These are phyloP conservation scores for Hypselothyrea guttata DNA, from an alignment of 2,888 invertebrate genomes.

Conservation along the genomic window DNA sequence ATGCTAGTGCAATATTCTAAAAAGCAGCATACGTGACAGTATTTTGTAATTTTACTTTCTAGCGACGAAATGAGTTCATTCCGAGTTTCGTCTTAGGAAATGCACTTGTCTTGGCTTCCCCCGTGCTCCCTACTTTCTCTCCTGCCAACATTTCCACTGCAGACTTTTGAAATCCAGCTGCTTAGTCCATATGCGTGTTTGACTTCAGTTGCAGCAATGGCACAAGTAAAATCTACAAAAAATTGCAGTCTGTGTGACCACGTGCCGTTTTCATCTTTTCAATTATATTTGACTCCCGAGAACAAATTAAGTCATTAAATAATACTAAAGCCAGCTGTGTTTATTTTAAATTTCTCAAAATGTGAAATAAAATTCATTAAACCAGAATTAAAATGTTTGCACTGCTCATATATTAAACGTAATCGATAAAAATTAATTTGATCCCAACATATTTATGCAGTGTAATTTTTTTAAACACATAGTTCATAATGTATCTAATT, in stretches of 20 bases:
- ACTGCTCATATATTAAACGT: no score
- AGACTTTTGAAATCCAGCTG: constrained; percentile 38
- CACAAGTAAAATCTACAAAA: constrained; percentile 49
- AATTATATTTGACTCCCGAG: constrained; percentile 51
- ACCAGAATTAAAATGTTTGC: no score
- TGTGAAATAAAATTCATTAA: no score
- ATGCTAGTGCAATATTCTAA: constrained; percentile 73
- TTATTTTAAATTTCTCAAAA: no score
- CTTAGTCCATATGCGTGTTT: constrained; percentile 19
- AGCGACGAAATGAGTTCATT: constrained; percentile 68
- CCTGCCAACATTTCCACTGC: neutral
- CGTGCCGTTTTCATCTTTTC: constrained; percentile 49
- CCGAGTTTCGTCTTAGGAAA: constrained; percentile 49
- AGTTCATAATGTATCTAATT: no score
- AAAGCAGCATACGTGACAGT: constrained; percentile 77
- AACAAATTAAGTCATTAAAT: neutral
- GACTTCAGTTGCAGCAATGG: constrained; percentile 50
- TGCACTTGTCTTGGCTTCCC: constrained; percentile 38
- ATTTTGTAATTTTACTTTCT: constrained; percentile 64
- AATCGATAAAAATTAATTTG: no score
- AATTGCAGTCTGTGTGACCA: constrained; percentile 32
- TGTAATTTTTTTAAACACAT: no score
- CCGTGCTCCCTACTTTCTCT: neutral
- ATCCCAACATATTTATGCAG: no score
- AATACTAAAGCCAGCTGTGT: neutral